Evolutionary conservation across 1,140 invertebrate genomes (phyloP), one percentile per base, ranked within the genome.

Genomic region (Oncopodura yosiiana): DNA sequence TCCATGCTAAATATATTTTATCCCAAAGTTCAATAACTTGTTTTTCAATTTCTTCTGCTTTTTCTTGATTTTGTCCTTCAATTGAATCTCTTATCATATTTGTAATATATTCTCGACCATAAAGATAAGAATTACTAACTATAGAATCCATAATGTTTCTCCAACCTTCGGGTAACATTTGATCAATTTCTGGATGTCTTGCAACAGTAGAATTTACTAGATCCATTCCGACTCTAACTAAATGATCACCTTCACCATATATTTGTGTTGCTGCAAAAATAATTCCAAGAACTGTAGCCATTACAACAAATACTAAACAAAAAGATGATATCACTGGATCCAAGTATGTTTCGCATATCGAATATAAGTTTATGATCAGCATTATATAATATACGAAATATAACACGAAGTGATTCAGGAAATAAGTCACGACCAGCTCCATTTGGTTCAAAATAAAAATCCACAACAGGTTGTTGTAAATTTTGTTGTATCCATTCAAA

Each of bases 1-100:
- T 63, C 58, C 58, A 63, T 18, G 51, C 29, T 18, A 60, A 34
- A 37, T 63, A 63, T 11, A 63, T 58, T 16, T 49, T 36, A 36
- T 97, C 93, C 86, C 89, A 92, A 12, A 94, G 74, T 71, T 94
- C 87, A 26, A 96, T 74, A 2, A 94, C 82, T 74, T 95, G 91
- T 61, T 83, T 81, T 68, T 97, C 94, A 18, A 96, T 74, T 58
- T 85, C 80, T 37, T 81, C 82, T 18, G 87, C 84, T 69, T 94
- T 89, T 24, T 78, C 76, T 2, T 81, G 77, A 68, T 90, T 85
- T 11, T 86, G 81, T 64, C 89, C 85, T 69, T 82, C 83, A 16
- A 92, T 76, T 37, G 90, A 75, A 66, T 82, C 77, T 66, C 80
- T 78, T 24, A 88, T 86, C 65, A 81, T 79, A 63, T 82, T 82